Evolutionary conservation across 2,797 vertebrate species (phyloP).

Genomic region (Sebastes nivosus): DNA sequence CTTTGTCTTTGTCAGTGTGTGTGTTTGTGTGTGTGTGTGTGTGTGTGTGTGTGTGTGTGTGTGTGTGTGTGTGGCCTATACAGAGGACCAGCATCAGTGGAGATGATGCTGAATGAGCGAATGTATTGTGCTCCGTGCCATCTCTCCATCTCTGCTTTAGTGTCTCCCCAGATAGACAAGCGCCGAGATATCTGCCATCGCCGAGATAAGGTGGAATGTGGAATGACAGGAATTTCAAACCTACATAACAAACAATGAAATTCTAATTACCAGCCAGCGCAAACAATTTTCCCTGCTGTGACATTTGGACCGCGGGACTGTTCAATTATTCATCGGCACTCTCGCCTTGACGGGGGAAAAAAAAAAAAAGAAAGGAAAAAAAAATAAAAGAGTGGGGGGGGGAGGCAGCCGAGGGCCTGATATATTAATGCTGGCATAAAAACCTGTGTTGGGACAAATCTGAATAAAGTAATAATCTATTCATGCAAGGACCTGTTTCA

Average conservation of each 20-base stretch:
- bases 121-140: slow-evolving; percentile 52
- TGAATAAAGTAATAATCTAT: slow-evolving; percentile 82
- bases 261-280: slow-evolving; percentile 82
- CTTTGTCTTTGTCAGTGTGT: slow-evolving; percentile 31
- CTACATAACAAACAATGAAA: slow-evolving; percentile 84
- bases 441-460: slow-evolving; percentile 75
- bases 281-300: slow-evolving; percentile 83
- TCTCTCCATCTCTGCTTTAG: slow-evolving; percentile 62
- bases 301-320: slow-evolving; percentile 83
- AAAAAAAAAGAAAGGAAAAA: background rate
- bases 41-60: slow-evolving; percentile 2
- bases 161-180: slow-evolving; percentile 52
- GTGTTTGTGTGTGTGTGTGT: background rate
- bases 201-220: slow-evolving; percentile 66
- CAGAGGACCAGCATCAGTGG: background rate
- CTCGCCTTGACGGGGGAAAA: slow-evolving; percentile 40
- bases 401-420: slow-evolving; percentile 47
- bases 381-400: slow-evolving; percentile 39
- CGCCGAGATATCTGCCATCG: slow-evolving; percentile 59
- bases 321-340: slow-evolving; percentile 85
- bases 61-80: background rate
- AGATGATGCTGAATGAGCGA: slow-evolving; percentile 55
- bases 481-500: slow-evolving; percentile 67
- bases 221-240: slow-evolving; percentile 79
- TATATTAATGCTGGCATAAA: slow-evolving; percentile 71